These are phyloP conservation scores for Channa maculata DNA, from an alignment of 2,113 vertebrate genomes.

Conservation along the genomic window DNA sequence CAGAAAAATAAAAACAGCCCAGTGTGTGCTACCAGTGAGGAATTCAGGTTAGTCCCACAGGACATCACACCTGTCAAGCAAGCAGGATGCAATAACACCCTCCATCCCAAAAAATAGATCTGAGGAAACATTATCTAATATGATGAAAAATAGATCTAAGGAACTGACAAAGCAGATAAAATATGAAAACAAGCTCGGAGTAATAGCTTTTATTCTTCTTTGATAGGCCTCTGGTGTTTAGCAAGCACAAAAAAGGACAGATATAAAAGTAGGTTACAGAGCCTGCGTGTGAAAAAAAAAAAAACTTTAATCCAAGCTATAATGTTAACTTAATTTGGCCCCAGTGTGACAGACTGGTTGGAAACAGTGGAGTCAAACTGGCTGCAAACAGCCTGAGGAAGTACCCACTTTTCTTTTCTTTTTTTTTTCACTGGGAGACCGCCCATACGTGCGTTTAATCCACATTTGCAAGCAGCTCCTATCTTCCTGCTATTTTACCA, in stretches of 20 bases:
- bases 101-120: slow-evolving; percentile 71
- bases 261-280: slow-evolving; percentile 33
- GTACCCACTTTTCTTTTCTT: slow-evolving; percentile 42
- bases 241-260: slow-evolving; percentile 10
- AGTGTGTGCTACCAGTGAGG: slow-evolving; percentile 66
- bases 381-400: slow-evolving; percentile 69
- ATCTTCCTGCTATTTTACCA: slow-evolving; percentile 80
- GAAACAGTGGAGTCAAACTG: slow-evolving; percentile 64
- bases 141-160: slow-evolving; percentile 77
- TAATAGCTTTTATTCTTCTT: slow-evolving; percentile 53
- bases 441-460: slow-evolving; percentile 81
- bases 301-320: slow-evolving; percentile 23
- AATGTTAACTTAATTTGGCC: slow-evolving; percentile 47
- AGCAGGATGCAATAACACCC: slow-evolving; percentile 69
- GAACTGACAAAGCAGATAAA: slow-evolving; percentile 67
- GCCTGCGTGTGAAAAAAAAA: neutral
- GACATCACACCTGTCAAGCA: slow-evolving; percentile 79
- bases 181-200: slow-evolving; percentile 51
- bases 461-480: slow-evolving; percentile 73
- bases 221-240: slow-evolving; percentile 66
- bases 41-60: slow-evolving; percentile 76
- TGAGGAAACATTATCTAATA: slow-evolving; percentile 76
- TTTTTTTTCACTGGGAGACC: slow-evolving; percentile 62
- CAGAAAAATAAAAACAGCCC: slow-evolving; percentile 21
- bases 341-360: slow-evolving; percentile 50